Evolutionary conservation across 1,140 invertebrate genomes (phyloP), one percentile per base, ranked within the genome.

Genomic region (Kradibia gibbosae): DNA sequence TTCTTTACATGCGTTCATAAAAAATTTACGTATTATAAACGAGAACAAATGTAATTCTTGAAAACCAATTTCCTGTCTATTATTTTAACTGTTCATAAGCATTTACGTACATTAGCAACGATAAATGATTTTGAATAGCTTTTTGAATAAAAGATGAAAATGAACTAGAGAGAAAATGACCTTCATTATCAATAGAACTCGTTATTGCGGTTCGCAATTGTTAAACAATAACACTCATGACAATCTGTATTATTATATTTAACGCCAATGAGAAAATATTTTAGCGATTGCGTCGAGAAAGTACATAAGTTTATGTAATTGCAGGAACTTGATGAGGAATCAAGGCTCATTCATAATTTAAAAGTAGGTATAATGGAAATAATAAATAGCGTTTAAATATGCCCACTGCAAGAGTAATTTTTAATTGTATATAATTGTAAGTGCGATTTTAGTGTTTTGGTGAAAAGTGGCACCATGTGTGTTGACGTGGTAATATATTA

Each of bases 201-300:
- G 28, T 81, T 76, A 76, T 76, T 45, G 50, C 28, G 22, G 45
- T 36, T 42, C 39, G 34, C 39, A 72, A 62, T 10, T 22, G 20
- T 34, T n/a, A 48, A 17, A 50, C 31, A n/a, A 50, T 34, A 50
- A 74, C 28, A 34, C 20, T 81, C 31, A 50, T 60, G 80, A 81
- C 80, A 81, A 81, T 81, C 80, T 81, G 0, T 72, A 72, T 60
- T 57, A 53, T 70, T 81, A 20, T 75, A 53, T 34, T 36, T 20
- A 65, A 50, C 22, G 17, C 55, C 20, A 39, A 25, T 4, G 1
- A 67, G 34, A 5, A 48, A 15, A 78, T 22, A 53, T 50, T 20
- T 45, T 1, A 62, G 39, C n/a, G 4, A 31, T 67, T 31, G 55
- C 25, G 42, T 67, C 22, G 11, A 53, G 34, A 0, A 31, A 39